Conservation (phyloP, 2,797 vertebrate genomes). For the Bryconaethiops microstoma region DNA sequence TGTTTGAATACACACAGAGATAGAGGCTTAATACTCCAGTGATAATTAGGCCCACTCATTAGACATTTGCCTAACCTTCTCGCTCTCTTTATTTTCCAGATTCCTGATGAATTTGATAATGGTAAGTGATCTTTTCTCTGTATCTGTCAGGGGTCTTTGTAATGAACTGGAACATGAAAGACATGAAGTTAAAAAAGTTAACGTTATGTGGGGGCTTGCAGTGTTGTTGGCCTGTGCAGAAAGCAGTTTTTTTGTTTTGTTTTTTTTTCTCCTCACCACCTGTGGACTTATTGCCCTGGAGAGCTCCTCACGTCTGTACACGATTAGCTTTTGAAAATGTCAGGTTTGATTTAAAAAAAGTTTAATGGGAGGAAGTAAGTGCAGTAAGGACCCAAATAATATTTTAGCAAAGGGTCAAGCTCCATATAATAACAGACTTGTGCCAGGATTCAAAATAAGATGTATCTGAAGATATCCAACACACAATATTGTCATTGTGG, state of each 20-base stretch:
- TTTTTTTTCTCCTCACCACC: not conserved
- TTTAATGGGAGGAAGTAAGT: not conserved
- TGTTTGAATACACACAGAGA: not conserved
- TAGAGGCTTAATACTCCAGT: not conserved
- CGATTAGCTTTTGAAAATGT: not conserved
- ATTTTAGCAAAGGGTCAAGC: not conserved
- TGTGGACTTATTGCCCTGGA: not conserved
- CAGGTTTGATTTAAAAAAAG: not conserved
- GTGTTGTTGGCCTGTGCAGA: too few relatives aligned
- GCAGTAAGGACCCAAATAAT: too few relatives aligned
- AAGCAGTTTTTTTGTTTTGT: not conserved
- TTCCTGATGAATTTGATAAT: conserved; percentile 89
- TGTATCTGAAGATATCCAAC: too few relatives aligned
- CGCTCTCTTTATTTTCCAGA: conserved; percentile 69
- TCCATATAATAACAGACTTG: not conserved
- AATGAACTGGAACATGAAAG: not conserved
- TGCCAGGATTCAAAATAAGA: too few relatives aligned
- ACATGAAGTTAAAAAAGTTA: not conserved
- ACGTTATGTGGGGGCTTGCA: not conserved
- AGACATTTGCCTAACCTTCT: conserved; percentile 33
- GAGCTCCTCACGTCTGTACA: not conserved
- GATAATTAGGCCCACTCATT: not conserved
- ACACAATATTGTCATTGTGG: too few relatives aligned
- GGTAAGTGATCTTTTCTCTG: conserved; percentile 78
- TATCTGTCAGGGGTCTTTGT: not conserved